These are phyloP conservation scores for Saturnia pavonia DNA, from an alignment of 2,888 invertebrate genomes.

Conservation along the genomic window DNA sequence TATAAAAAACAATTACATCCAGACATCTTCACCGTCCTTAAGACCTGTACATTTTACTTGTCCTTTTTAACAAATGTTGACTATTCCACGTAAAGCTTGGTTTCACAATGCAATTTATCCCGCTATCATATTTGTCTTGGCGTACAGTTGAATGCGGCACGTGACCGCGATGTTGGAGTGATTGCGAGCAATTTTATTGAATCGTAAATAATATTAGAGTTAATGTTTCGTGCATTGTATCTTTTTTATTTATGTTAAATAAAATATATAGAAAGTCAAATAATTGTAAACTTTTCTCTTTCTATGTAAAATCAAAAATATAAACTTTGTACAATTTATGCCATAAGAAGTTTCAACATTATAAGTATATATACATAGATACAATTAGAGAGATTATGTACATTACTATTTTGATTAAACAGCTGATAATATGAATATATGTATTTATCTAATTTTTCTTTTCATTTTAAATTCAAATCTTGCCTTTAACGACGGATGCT, in stretches of 20 bases:
- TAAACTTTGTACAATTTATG: too few species aligned
- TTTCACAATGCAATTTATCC: conserved; percentile 22
- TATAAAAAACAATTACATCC: neutral
- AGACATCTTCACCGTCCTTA: neutral
- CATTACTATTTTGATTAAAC: too few species aligned
- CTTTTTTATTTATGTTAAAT: neutral
- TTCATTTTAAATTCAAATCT: too few species aligned
- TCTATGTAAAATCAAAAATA: too few species aligned
- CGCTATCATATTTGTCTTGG: conserved; percentile 26
- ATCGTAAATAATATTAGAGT: conserved; percentile 28
- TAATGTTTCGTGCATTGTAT: conserved; percentile 9
- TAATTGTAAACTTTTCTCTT: too few species aligned
- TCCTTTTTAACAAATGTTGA: neutral
- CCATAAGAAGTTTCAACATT: too few species aligned
- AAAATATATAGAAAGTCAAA: neutral
- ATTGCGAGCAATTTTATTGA: conserved; percentile 35
- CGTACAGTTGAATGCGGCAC: conserved; percentile 25
- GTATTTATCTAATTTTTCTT: too few species aligned
- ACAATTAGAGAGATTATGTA: too few species aligned
- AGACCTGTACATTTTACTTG: neutral
- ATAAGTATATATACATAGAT: too few species aligned
- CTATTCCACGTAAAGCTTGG: conserved; percentile 9
- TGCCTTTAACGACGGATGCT: too few species aligned
- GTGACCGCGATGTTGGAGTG: conserved; percentile 20
- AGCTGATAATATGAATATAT: too few species aligned